Conservation (phyloP, 2,797 vertebrate genomes). For the Poeciliopsis turneri region DNA sequence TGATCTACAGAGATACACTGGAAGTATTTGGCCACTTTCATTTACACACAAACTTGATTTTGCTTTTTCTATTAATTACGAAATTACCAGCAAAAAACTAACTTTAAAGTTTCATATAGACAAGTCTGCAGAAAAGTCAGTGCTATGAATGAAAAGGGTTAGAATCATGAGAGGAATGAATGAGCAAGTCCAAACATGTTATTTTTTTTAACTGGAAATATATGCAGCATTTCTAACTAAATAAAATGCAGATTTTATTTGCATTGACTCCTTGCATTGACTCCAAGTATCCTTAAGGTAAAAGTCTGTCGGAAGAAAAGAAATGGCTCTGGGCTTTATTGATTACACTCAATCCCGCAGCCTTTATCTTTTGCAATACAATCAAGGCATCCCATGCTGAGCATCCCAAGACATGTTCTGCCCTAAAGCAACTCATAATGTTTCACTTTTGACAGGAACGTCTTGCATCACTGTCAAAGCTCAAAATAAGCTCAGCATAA, state of each 20-base stretch:
- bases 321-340: not conserved
- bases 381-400: not conserved
- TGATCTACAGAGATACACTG: not conserved
- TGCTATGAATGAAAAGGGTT: constrained; percentile 3
- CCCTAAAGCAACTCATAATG: not conserved
- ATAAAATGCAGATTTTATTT: not conserved
- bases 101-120: not conserved
- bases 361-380: not conserved
- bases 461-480: not conserved
- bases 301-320: not conserved
- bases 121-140: constrained; percentile 3
- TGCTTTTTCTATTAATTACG: constrained; percentile 25
- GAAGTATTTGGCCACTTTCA: not conserved
- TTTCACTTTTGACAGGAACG: not conserved
- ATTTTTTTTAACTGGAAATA: not conserved
- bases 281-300: not conserved
- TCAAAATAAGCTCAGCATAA: not conserved
- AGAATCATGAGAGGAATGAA: not conserved
- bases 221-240: not conserved
- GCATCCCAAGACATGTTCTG: constrained; percentile 1
- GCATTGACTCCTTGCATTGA: not conserved
- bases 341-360: not conserved
- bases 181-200: not conserved
- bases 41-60: not conserved
- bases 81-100: constrained; percentile 30